These are phyloP conservation scores for Hypothenemus hampei DNA, from an alignment of 1,140 invertebrate species.

Conservation along the genomic window DNA sequence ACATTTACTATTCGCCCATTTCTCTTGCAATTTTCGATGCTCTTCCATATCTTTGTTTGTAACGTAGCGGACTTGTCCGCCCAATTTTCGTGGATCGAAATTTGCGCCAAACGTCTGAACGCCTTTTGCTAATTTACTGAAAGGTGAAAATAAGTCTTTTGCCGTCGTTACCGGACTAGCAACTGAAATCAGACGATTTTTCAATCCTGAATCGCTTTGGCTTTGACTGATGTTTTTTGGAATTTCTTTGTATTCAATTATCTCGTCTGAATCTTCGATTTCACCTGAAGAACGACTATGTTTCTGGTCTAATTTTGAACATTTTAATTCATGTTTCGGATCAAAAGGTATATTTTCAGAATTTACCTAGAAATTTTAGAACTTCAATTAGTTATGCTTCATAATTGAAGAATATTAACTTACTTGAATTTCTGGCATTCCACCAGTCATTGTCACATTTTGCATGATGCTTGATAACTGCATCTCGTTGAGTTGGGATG, in stretches of 20 bases:
- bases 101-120: constrained; percentile 78
- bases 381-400: not conserved
- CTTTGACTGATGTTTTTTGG: constrained; percentile 65
- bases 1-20: constrained; percentile 70
- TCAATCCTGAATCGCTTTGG: constrained; percentile 73
- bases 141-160: constrained; percentile 64
- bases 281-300: constrained; percentile 65
- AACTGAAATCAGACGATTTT: constrained; percentile 51
- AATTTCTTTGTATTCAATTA: constrained; percentile 46
- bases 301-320: constrained; percentile 54
- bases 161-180: constrained; percentile 60
- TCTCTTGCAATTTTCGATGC: constrained; percentile 62
- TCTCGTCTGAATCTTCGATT: constrained; percentile 46
- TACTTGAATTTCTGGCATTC: constrained; percentile 64
- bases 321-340: constrained; percentile 47
- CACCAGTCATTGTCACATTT: constrained; percentile 48
- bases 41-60: constrained; percentile 62
- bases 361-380: constrained; percentile 41
- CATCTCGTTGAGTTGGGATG: constrained; percentile 47
- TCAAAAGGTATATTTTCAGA: constrained; percentile 39
- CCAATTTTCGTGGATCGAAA: constrained; percentile 72
- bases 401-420: constrained; percentile 15
- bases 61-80: constrained; percentile 52
- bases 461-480: constrained; percentile 52
- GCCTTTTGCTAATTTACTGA: constrained; percentile 77